Percentiles rank a stretch among this genome's conserved stretches.
Evolutionary conservation across 2,113 vertebrate species (phyloP).

Genomic region (Pleuronectes platessa): DNA sequence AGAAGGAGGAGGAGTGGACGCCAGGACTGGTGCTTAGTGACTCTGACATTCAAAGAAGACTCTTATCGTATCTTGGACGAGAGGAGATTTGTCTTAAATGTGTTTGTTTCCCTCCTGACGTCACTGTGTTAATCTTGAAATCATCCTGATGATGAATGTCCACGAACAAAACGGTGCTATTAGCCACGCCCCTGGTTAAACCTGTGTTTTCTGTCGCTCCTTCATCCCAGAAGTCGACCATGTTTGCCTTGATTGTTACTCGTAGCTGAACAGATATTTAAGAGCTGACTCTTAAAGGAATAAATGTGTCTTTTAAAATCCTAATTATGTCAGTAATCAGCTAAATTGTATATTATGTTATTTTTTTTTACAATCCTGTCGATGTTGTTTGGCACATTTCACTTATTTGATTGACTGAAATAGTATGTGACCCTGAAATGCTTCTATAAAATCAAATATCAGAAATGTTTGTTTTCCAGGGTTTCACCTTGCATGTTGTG

Average conservation of each 20-base stretch:
- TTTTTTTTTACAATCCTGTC: slow-evolving; percentile 27
- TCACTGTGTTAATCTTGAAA: slow-evolving; percentile 19
- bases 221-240: too few species aligned
- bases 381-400: slow-evolving; percentile 44
- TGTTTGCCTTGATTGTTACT: slow-evolving; percentile 30
- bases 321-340: slow-evolving; percentile 44
- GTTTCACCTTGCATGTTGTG: slow-evolving; percentile 30
- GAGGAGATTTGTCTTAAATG: not conserved
- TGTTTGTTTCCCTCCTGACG: slow-evolving; percentile 18
- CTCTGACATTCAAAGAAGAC: slow-evolving; percentile 61
- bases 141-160: slow-evolving; percentile 45
- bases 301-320: slow-evolving; percentile 3
- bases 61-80: slow-evolving; percentile 30
- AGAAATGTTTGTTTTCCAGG: not conserved
- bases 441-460: slow-evolving; percentile 40
- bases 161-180: slow-evolving; percentile 70
- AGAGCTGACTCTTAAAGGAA: slow-evolving; percentile 4
- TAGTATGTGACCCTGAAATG: slow-evolving; percentile 42
- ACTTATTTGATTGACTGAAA: slow-evolving; percentile 51
- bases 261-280: slow-evolving; percentile 19
- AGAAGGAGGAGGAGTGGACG: slow-evolving; percentile 16
- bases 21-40: slow-evolving; percentile 46
- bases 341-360: slow-evolving; percentile 33
- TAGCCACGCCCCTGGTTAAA: slow-evolving; percentile 46
- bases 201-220: slow-evolving; percentile 1